These are phyloP conservation scores for Oligia latruncula DNA, from an alignment of 2,888 invertebrate species.

Conservation along the genomic window DNA sequence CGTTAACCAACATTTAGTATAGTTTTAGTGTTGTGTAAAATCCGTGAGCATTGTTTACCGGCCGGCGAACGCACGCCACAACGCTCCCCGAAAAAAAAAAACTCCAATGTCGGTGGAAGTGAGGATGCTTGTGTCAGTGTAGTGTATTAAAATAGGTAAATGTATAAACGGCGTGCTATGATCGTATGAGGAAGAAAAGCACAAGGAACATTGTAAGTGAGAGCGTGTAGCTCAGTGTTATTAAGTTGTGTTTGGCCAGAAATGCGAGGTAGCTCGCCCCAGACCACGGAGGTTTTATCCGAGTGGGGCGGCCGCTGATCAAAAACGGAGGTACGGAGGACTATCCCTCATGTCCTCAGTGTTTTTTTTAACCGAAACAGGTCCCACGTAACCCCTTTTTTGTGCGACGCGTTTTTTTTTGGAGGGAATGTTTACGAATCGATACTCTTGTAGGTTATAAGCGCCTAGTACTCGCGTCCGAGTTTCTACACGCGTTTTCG, in stretches of 20 bases:
- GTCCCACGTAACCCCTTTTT: constrained; percentile 87
- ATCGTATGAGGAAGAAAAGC: constrained; percentile 90
- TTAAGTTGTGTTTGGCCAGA: constrained; percentile 83
- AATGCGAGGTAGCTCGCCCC: constrained; percentile 87
- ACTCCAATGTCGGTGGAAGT: constrained; percentile 87
- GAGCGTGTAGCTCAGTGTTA: constrained; percentile 81
- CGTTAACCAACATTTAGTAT: constrained; percentile 91
- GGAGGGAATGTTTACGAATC: constrained; percentile 87
- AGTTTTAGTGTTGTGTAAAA: constrained; percentile 90
- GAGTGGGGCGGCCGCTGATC: constrained; percentile 86
- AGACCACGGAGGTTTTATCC: constrained; percentile 80
- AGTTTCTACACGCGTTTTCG: constrained; percentile 67
- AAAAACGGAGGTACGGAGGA: constrained; percentile 88
- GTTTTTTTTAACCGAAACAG: constrained; percentile 84
- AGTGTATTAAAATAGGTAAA: constrained; percentile 89
- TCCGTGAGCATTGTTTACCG: constrained; percentile 89
- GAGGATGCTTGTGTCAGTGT: constrained; percentile 87
- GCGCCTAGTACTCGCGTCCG: constrained; percentile 73
- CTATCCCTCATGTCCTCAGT: constrained; percentile 87
- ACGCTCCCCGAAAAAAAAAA: constrained; percentile 84
- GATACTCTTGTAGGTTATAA: constrained; percentile 84
- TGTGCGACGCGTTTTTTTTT: constrained; percentile 82
- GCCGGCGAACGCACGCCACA: constrained; percentile 92
- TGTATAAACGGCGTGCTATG: constrained; percentile 90
- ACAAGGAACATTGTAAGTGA: constrained; percentile 89